These are phyloP conservation scores for Ploceus nigricollis DNA, from an alignment of 2,113 vertebrate genomes.

Conservation along the genomic window DNA sequence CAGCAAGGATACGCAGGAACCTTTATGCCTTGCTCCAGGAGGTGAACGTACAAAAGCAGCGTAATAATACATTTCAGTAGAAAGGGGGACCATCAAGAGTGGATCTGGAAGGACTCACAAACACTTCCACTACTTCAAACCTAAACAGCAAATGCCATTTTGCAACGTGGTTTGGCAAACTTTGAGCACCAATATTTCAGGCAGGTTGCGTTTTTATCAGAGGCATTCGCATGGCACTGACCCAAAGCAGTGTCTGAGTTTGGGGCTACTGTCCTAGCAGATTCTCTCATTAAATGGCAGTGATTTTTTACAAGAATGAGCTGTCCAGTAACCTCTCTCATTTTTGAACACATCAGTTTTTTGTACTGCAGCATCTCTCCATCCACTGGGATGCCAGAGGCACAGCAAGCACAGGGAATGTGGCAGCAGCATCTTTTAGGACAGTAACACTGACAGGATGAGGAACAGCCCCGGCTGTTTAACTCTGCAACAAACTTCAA, in stretches of 20 bases:
- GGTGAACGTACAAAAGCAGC: not conserved
- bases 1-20: not conserved
- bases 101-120: not conserved
- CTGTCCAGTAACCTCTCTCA: not conserved
- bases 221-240: not conserved
- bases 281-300: not conserved
- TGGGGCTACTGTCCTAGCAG: not conserved
- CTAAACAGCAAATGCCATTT: not conserved
- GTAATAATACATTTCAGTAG: not conserved
- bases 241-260: not conserved
- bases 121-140: not conserved
- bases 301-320: not conserved
- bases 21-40: not conserved
- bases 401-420: not conserved
- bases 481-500: not conserved
- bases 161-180: not conserved
- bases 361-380: not conserved
- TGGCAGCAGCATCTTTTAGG: not conserved
- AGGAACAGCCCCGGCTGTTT: not conserved
- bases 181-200: not conserved
- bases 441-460: not conserved
- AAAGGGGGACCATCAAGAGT: not conserved
- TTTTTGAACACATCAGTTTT: not conserved
- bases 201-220: not conserved
- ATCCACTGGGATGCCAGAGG: not conserved